Evolutionary conservation across 2,797 vertebrate genomes (phyloP).

Genomic region (Danio jaintianensis): DNA sequence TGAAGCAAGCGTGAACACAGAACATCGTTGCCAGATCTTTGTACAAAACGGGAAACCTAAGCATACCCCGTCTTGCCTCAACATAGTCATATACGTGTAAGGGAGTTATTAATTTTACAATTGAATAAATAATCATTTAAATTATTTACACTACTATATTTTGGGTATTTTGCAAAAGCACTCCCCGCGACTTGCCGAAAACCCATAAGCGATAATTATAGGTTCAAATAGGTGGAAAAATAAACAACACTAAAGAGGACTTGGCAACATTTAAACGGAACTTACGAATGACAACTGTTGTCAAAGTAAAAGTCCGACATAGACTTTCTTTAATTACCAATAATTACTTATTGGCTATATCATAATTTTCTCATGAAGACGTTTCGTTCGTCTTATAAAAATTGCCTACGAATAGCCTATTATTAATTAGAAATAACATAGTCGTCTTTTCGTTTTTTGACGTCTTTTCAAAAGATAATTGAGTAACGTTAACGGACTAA

Average conservation of each 20-base stretch:
- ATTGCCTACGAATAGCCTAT: not conserved
- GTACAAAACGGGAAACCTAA: not conserved
- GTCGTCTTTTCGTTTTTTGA: too few relatives aligned
- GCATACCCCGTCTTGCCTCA: not conserved
- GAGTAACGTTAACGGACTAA: too few relatives aligned
- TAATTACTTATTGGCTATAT: not conserved
- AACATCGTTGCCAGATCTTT: slow-evolving; percentile 18
- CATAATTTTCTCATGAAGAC: not conserved
- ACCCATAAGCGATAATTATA: too few relatives aligned
- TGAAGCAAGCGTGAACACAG: not conserved
- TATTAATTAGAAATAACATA: too few relatives aligned
- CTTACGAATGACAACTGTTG: not conserved
- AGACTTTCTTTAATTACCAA: not conserved
- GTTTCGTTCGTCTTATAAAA: not conserved
- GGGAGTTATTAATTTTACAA: not conserved
- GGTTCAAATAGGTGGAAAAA: too few relatives aligned
- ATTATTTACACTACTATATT: not conserved
- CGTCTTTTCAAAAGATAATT: too few relatives aligned
- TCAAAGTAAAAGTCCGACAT: slow-evolving; percentile 22
- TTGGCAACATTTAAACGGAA: not conserved
- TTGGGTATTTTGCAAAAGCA: not conserved
- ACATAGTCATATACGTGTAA: not conserved
- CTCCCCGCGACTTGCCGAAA: not conserved
- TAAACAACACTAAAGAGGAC: not conserved
- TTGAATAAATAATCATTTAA: not conserved